A percentile compares a stretch with the other conserved stretches of the same genome.
phyloP scores from a whole-genome alignment of 2,113 vertebrate species.

The Galeopterus variegatus region DNA sequence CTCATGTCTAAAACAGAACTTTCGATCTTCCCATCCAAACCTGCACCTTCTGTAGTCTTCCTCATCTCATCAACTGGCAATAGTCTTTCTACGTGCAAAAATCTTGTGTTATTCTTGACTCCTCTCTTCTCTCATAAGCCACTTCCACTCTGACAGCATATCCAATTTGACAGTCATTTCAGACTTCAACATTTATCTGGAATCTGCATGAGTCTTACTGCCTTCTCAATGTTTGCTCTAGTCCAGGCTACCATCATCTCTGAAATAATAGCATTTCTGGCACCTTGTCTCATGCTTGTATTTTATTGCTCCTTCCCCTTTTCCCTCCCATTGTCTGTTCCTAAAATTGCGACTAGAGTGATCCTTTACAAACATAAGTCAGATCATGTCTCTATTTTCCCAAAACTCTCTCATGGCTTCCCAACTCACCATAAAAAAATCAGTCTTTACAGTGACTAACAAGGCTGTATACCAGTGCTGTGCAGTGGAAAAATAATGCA shows the following conservation, averaged over 20 bases:
- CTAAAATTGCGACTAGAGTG: constrained; percentile 1
- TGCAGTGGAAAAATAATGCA: constrained; percentile 52
- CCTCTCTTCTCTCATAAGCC: background rate
- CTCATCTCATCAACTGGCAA: constrained; percentile 12
- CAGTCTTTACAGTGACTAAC: background rate
- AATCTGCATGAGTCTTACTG: background rate
- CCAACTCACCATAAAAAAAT: constrained; percentile 4
- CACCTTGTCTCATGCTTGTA: background rate
- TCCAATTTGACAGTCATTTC: constrained; percentile 15
- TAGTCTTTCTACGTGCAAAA: background rate
- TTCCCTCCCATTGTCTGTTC: background rate
- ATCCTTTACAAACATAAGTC: constrained; percentile 48
- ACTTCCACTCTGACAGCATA: background rate
- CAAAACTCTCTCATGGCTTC: constrained; percentile 34
- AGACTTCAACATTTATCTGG: background rate
- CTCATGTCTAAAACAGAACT: constrained; percentile 27
- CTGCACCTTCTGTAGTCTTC: background rate
- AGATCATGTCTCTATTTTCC: background rate
- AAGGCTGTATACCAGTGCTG: background rate
- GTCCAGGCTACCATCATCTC: background rate
- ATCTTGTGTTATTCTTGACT: background rate
- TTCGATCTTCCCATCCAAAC: constrained; percentile 48
- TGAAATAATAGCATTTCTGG: constrained; percentile 9
- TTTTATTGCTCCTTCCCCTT: background rate
- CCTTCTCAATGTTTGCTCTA: background rate